Evolutionary conservation across 2,797 vertebrate genomes (phyloP), one percentile per base, ranked within the genome.

Genomic region (Mionectes olivaceus): DNA sequence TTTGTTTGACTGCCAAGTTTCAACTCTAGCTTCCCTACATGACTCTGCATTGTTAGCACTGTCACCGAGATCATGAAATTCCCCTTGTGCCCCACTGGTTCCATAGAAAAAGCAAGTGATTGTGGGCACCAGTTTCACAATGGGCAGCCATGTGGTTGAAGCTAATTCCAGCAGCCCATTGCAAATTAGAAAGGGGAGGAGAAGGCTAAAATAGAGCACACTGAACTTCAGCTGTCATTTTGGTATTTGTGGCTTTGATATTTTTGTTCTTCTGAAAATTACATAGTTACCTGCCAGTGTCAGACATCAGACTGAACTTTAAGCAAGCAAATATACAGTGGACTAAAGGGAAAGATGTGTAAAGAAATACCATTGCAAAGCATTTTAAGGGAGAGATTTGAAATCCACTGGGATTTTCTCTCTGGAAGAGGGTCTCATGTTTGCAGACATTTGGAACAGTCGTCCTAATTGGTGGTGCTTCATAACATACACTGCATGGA

Each of bases 241-340:
- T 81, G 94, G 96, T 81, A 63, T 53, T 53, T 80, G 83, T 70
- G 95, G 94, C 39, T 97, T 97, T 85, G 84, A 67, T 91, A 91
- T 94, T 96, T 97, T 75, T 28, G 68, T 68, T 90, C 84, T 70
- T 92, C 84, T 95, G 94, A 96, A 96, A 97, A 97, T 88, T 90
- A 94, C 67, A 96, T 7, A 67, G 90, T 60, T 95, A 78, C 57
- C 71, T 91, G 83, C 82, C 78, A 63, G 33, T 19, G 23, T 44
- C 71, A 79, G 76, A 61, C 53, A 27, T 55, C 64, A 70, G 86
- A 52, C 53, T 46, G 53, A 68, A 87, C 37, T 50, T 84, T 10
- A 81, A 79, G 57, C 21, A 88, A 83, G 71, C 59, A 94, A 92
- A 94, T 30, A 67, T 24, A 75, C 15, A 85, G 43, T 35, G 41